Evolutionary conservation across 2,113 vertebrate species (phyloP), one percentile per base, ranked within the genome.

Genomic region (Oxyruncus cristatus): DNA sequence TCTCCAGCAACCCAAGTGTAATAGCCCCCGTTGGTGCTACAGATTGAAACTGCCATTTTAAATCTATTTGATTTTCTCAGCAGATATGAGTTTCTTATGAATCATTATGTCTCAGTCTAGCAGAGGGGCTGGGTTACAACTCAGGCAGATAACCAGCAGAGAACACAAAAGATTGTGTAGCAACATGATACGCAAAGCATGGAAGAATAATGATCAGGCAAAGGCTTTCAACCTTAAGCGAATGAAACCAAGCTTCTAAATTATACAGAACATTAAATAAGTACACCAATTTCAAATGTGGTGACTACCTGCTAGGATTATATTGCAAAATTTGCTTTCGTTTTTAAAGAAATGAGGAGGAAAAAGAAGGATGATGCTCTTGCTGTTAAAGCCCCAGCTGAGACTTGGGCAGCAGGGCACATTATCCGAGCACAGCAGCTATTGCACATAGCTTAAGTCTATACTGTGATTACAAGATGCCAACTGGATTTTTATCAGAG

Each of bases 41-140:
- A 89, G 49, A 94, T 62, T 93, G 89, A 85, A 95, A 82, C 17
- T 85, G 85, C 46, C 89, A 85, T 82, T 76, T 85, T 62, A 83
- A 92, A 76, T 58, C 62, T 61, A n/a, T 82, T 76, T 82, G 41
- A 47, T 79, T 89, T 82, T 63, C 74, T 72, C 50, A 9, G 44
- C 10, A 85, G 78, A 52, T 62, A 58, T 0, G n/a, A 41, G 37
- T 37, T 87, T 56, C 53, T 76, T 73, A 70, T 79, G 77, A 95
- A 72, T 96, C 87, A 83, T 9, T 30, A 44, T 53, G 37, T 14
- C 68, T 91, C 89, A 27, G 39, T 3, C 39, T 10, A 73, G 67
- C 55, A 89, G 49, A 91, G 58, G 19, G 65, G 21, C 65, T 70
- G 87, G 78, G 53, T 82, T 73, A 82, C 30, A 53, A 58, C 16